phyloP scores from a whole-genome alignment of 2,113 vertebrate species.

The Sprattus sprattus region DNA sequence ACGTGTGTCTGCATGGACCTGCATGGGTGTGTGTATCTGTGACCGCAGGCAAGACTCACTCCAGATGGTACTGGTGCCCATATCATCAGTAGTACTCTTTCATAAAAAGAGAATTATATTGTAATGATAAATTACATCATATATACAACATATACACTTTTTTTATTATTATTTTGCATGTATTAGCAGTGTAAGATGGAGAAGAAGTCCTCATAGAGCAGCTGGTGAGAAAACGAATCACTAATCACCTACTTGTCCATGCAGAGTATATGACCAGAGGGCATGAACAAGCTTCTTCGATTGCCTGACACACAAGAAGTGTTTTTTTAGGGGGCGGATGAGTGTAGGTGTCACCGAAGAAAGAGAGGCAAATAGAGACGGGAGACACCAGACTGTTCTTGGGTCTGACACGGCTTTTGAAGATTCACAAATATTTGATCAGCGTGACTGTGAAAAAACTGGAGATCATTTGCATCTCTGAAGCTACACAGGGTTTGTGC shows the following conservation, averaged over 20 bases:
- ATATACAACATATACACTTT: too few relatives aligned
- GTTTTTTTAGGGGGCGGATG: constrained; percentile 22
- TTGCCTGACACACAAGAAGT: too few relatives aligned
- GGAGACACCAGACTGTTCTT: constrained; percentile 11
- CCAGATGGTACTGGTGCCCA: too few relatives aligned
- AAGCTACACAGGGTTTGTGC: background rate
- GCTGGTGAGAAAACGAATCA: background rate
- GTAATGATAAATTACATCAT: too few relatives aligned
- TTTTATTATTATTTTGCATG: too few relatives aligned
- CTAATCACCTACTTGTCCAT: background rate
- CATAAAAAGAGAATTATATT: too few relatives aligned
- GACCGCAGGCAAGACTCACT: too few relatives aligned
- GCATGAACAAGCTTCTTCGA: constrained; percentile 1
- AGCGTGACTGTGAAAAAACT: constrained; percentile 2
- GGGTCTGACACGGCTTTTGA: background rate
- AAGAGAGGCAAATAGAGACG: constrained; percentile 5
- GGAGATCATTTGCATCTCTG: constrained; percentile 32
- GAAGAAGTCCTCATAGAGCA: too few relatives aligned
- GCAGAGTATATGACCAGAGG: background rate
- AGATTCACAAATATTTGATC: constrained; percentile 32
- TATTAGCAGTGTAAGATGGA: too few relatives aligned
- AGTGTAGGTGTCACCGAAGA: constrained; percentile 27
- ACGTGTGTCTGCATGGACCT: background rate
- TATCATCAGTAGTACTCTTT: too few relatives aligned
- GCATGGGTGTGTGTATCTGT: too few relatives aligned